These are phyloP conservation scores for Tetragonula clypearis DNA, from an alignment of 1,140 invertebrate species.

Conservation along the genomic window DNA sequence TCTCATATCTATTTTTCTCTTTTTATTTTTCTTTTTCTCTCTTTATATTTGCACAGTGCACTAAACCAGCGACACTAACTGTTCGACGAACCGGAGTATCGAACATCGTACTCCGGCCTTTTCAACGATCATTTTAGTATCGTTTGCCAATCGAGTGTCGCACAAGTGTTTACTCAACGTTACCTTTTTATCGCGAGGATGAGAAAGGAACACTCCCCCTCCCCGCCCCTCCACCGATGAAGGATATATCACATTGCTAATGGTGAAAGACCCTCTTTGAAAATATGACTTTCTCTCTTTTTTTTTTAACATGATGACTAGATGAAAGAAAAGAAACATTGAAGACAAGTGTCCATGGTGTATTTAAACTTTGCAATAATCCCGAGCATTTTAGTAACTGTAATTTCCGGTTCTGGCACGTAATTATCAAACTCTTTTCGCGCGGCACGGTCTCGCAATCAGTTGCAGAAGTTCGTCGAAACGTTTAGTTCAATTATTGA, in stretches of 20 bases:
- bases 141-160: neutral
- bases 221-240: too few relatives aligned
- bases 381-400: neutral
- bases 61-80: neutral
- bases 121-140: neutral
- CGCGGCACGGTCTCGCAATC: too few relatives aligned
- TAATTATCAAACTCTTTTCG: too few relatives aligned
- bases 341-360: neutral
- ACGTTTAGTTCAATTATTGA: too few relatives aligned
- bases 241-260: constrained; percentile 20
- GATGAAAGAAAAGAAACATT: neutral
- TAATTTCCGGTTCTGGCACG: too few relatives aligned
- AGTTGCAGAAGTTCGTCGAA: too few relatives aligned
- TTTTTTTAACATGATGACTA: neutral
- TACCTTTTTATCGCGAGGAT: neutral
- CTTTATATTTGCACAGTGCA: neutral
- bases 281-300: neutral
- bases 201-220: neutral
- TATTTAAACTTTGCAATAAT: neutral
- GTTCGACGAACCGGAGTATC: neutral
- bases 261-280: neutral
- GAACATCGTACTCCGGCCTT: neutral
- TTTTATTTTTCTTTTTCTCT: neutral
- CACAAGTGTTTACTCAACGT: neutral
- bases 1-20: neutral